Conservation (phyloP, 2,797 vertebrate species). For the Ctenopoma kingsleyae region DNA sequence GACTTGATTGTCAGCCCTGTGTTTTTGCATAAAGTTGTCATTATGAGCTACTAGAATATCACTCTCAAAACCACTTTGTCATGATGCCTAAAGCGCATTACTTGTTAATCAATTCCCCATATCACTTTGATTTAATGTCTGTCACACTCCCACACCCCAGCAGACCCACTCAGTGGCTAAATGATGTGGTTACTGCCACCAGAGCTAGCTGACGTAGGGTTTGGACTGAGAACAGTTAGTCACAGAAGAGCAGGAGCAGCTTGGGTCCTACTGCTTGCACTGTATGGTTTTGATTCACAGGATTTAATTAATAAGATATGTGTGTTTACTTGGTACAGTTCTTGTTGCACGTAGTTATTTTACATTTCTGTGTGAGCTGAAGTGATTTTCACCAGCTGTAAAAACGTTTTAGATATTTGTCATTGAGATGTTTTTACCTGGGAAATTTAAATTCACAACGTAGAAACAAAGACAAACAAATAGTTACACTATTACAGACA, state of each 20-base stretch:
- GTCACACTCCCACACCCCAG: constrained; percentile 63
- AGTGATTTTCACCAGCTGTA: background rate
- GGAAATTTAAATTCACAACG: constrained; percentile 7
- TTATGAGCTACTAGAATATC: constrained; percentile 36
- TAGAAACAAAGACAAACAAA: constrained; percentile 10
- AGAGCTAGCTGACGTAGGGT: constrained; percentile 60
- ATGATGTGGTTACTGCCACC: constrained; percentile 63
- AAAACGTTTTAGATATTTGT: background rate
- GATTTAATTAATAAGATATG: constrained; percentile 33
- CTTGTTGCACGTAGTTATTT: background rate
- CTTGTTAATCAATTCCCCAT: constrained; percentile 57
- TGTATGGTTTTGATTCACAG: constrained; percentile 52
- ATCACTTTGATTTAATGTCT: constrained; percentile 69
- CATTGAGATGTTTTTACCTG: constrained; percentile 7
- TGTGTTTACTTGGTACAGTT: constrained; percentile 6
- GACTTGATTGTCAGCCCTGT: constrained; percentile 31
- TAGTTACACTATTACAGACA: constrained; percentile 21
- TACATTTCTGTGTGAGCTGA: background rate
- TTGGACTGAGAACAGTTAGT: constrained; percentile 63
- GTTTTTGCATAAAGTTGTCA: constrained; percentile 41
- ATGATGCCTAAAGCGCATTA: constrained; percentile 50
- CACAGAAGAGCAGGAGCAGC: constrained; percentile 55
- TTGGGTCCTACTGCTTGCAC: constrained; percentile 38
- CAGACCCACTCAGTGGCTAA: constrained; percentile 49
- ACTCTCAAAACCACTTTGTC: constrained; percentile 30